Evolutionary conservation across 2,888 invertebrate species (phyloP), one percentile per base, ranked within the genome.

Genomic region (Aromia moschata): DNA sequence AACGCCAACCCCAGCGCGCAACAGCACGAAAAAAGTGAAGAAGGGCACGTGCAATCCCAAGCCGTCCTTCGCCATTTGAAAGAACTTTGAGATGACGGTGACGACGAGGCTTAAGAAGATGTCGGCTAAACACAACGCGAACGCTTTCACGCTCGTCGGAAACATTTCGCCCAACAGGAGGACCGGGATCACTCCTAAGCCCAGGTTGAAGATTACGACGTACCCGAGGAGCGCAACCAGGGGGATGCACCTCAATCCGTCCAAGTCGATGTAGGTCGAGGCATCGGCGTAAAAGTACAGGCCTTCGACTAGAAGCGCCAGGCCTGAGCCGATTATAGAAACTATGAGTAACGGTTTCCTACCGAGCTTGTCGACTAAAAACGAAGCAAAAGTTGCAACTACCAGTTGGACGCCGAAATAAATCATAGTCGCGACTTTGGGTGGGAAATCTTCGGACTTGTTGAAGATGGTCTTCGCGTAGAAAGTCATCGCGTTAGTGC

Each of bases 141-240:
- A 74, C 40, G 84, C 86, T 45, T 86, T 88, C 0, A 85, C 85
- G 60, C 88, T 83, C 0, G 84, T 77, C 3, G 90, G 83, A 68
- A 92, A 87, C 36, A 91, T 82, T 76, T 90, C 90, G 43, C 89
- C 81, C 14, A 86, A 70, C 84, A 91, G 86, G 71, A 90, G 78
- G 89, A 90, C 90, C 0, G 90, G 90, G 17, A 91, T 86, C 0
- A 90, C 89, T 0, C 90, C 90, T 14, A 85, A 86, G 1, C 91
- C 91, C 16, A 87, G 77, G 0, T 88, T 86, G 70, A 88, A 91
- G 0, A 64, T 67, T 5, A 76, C 51, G 14, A 74, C 64, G 62
- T 67, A 77, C 4, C 69, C 17, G 0, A 72, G 65, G 4, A 77
- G 53, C 40, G 71, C 68, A 12, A 69, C 47, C 25, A 74, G 53